Base-by-base conservation (phyloP, 2,888 invertebrate species). In the Zhuqinia jingwanae region DNA sequence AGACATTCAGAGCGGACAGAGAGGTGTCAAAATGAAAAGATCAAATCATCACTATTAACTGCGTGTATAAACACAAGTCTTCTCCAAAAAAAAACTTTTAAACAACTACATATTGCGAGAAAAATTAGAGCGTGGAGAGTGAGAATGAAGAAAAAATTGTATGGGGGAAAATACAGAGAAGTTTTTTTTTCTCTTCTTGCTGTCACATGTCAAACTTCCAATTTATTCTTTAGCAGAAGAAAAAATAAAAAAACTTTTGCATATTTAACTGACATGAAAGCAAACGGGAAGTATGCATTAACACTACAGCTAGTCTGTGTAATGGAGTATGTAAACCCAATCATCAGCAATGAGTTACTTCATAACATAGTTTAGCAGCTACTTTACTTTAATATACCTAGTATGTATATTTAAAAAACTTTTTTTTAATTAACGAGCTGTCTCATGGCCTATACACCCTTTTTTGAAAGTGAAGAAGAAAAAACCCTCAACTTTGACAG, bases 401-500 rank as follows among this genome's bases (percentile, higher is more conserved):
- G n/a, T n/a, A n/a, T n/a, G n/a, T n/a, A n/a, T n/a, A n/a, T n/a
- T 1, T 15, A 76, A 25, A 22, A 53, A 77, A 78, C 60, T 56
- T 81, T 81, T 81, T 70, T 70, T 73, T 73, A 81, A 73, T 81
- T 73, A 81, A 60, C 81, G 73, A 73, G 70, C 81, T 81, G 73
- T 81, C 81, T 53, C 53, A 47, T 65, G 36, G 2, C 13, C 65
- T 65, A 8, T 17, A 20, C 60, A 60, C 42, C 1, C 0, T 63
- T 63, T 63, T 27, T 63, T 63, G 8, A 15, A 30, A 30, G 60
- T n/a, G n/a, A n/a, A n/a, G n/a, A 63, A 42, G 20, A 65, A 15
- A 60, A 65, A 42, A 42, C 20, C 20, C 20, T n/a, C n/a, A n/a
- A n/a, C n/a, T 65, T 65, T 42, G 65, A 65, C 65, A 65, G 65